These are phyloP conservation scores for Rhagoletis pomonella DNA, from an alignment of 1,140 invertebrate genomes.

Conservation along the genomic window DNA sequence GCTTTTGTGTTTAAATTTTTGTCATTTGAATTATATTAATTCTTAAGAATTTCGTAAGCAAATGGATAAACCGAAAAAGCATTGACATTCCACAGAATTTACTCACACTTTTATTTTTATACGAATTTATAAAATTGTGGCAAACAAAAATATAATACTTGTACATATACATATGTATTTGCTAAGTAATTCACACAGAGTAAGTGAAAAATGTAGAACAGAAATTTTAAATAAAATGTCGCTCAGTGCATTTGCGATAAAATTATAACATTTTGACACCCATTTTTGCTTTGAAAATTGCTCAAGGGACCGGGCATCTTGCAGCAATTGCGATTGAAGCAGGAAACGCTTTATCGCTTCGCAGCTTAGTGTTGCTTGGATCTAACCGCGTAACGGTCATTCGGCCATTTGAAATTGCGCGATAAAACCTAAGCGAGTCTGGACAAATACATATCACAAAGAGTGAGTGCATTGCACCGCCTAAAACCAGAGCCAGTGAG, in stretches of 20 bases:
- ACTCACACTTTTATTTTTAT: background rate
- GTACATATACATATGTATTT: background rate
- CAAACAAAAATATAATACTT: background rate
- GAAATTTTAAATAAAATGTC: background rate
- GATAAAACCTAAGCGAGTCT: background rate
- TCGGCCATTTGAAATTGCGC: background rate
- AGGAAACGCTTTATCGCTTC: conserved; percentile 11
- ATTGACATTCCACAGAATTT: background rate
- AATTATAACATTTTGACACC: no score
- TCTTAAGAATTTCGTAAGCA: background rate
- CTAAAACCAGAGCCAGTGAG: background rate
- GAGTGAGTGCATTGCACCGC: background rate
- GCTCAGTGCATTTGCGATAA: no score
- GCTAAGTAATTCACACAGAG: background rate
- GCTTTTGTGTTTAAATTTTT: background rate
- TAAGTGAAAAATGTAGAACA: background rate
- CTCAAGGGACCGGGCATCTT: no score
- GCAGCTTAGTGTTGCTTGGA: background rate
- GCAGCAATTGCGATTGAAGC: background rate
- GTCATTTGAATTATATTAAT: background rate
- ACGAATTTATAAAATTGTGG: background rate
- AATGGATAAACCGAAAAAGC: background rate
- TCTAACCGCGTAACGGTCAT: background rate
- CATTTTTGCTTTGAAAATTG: no score
- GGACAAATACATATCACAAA: background rate